A percentile compares a stretch with the other conserved stretches of the same genome.
These are phyloP conservation scores for Nycticryphes semicollaris DNA, from an alignment of 2,113 vertebrate genomes.

Conservation along the genomic window DNA sequence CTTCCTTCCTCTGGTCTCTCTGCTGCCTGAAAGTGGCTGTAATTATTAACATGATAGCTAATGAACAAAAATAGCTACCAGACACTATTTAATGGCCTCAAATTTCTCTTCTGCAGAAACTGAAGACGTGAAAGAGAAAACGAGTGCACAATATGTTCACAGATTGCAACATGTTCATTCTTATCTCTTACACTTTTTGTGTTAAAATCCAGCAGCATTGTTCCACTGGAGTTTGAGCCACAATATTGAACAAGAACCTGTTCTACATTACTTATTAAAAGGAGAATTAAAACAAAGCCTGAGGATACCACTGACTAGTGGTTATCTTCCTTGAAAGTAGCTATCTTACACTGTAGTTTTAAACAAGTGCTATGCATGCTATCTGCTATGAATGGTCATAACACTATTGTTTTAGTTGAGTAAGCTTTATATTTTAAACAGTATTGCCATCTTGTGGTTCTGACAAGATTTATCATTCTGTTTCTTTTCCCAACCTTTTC, in stretches of 20 bases:
- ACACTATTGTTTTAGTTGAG: not conserved
- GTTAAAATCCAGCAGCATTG: constrained; percentile 12
- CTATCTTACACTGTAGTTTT: not conserved
- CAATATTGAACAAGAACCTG: not conserved
- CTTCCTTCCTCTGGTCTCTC: not conserved
- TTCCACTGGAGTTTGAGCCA: not conserved
- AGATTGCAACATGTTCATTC: not conserved
- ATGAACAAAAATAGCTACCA: constrained; percentile 28
- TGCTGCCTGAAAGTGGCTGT: constrained; percentile 21
- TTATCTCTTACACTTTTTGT: not conserved
- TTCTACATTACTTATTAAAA: not conserved
- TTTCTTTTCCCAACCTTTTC: not conserved
- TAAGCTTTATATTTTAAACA: constrained; percentile 56
- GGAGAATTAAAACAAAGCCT: not conserved
- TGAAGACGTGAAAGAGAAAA: constrained; percentile 29
- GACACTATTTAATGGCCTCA: not conserved
- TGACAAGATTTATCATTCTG: not conserved
- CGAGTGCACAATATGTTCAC: not conserved
- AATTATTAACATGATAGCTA: constrained; percentile 28
- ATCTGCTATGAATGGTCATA: not conserved
- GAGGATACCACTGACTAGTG: not conserved
- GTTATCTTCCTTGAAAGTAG: not conserved
- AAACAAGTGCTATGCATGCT: not conserved
- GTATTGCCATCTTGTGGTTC: constrained; percentile 74
- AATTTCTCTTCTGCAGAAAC: not conserved